Evolutionary conservation across 2,113 vertebrate species (phyloP).

Genomic region (Chaetops frenatus): DNA sequence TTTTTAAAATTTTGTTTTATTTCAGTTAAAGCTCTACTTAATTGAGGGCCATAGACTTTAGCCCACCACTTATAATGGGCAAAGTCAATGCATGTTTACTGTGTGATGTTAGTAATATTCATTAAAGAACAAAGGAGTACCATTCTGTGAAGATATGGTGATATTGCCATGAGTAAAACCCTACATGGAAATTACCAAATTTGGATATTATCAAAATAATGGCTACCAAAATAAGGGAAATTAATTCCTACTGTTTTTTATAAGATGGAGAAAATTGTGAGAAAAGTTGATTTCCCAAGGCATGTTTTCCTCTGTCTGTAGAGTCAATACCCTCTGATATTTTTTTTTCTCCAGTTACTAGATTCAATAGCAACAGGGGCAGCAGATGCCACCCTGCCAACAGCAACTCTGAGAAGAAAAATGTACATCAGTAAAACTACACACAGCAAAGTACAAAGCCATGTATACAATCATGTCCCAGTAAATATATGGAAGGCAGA

Average conservation of each 20-base stretch:
- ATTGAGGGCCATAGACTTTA: background rate
- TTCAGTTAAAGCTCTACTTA: background rate
- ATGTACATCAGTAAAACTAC: background rate
- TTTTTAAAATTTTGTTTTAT: background rate
- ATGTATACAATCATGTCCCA: background rate
- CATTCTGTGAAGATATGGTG: background rate
- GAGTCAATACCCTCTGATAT: background rate
- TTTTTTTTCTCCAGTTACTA: background rate
- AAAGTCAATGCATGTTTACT: background rate
- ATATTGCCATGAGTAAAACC: background rate
- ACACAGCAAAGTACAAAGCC: background rate
- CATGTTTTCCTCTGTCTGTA: background rate
- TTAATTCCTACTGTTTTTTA: background rate
- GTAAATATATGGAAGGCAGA: background rate
- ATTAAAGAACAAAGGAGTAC: background rate
- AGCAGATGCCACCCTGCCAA: background rate
- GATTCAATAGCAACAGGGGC: background rate
- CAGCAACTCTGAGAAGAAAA: background rate
- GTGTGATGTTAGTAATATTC: background rate
- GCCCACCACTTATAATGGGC: background rate
- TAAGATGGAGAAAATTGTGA: background rate
- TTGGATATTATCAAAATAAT: background rate
- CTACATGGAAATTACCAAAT: background rate
- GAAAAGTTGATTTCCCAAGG: background rate
- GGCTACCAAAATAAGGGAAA: background rate